Evolutionary conservation across 1,140 invertebrate species (phyloP), one percentile per base, ranked within the genome.

Genomic region (Vollenhovia emeryi): DNA sequence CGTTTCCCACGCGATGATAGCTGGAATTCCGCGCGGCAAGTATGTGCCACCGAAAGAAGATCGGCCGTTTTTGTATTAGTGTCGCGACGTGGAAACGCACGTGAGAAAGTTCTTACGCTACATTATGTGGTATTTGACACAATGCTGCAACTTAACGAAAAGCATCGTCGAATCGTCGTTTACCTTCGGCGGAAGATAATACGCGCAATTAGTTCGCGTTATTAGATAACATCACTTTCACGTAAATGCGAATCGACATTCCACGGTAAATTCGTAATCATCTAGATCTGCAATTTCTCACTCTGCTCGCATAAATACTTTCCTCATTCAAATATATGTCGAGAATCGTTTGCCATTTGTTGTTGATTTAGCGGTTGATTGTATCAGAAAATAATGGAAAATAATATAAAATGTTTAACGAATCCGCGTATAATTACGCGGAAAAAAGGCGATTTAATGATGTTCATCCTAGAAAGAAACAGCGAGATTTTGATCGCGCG

Each of bases 81-180:
- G 52, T 57, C 66, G 18, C 86, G 52, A 21, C 68, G 74, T 87
- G 73, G 24, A 68, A 85, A 48, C n/a, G 27, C 60, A 78, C 33
- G 21, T 89, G 87, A 75, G 87, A 89, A 88, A 78, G 86, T 88
- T 89, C 27, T 74, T 45, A 27, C n/a, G 52, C 43, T 24, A 48
- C 33, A 73, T 84, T 88, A 83, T 48, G 78, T 78, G 15, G 7
- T 64, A 43, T 79, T 79, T 43, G 8, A 40, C 80, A 74, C 74
- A 85, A 85, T 78, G 45, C 50, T 68, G 83, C 7, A 60, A 79
- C 13, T 50, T 40, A 52, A 62, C n/a, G 57, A 21, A 74, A 64
- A 62, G 48, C 68, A 40, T 24, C 18, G 27, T 60, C 40, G 69
- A 60, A 75, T 82, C 21, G 36, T 74, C 27, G 33, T 84, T 83